Base-by-base conservation (phyloP, 2,888 invertebrate species). In the Peribatodes rhomboidaria region DNA sequence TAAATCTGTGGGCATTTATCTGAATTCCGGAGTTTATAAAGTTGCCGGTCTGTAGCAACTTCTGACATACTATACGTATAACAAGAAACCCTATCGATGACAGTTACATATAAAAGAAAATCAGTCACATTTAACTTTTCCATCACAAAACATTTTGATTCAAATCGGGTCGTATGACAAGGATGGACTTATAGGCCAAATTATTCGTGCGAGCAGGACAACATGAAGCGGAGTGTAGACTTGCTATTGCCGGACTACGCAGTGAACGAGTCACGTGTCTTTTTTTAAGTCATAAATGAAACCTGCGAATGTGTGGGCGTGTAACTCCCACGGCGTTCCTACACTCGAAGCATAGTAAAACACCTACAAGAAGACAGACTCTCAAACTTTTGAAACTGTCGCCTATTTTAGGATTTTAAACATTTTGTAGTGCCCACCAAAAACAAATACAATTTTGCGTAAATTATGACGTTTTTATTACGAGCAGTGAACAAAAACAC, bases 301-400 rank as follows among this genome's bases (percentile, higher is more conserved):
- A 49, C 41, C 44, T 22, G 42, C 35, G n/a, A 50, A n/a, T 41
- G n/a, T n/a, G 58, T 63, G 49, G 64, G 64, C 47, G 53, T 47
- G n/a, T 16, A 14, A 14, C 50, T 22, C 53, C 58, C 27, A 56
- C 60, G 18, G 50, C 50, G 50, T 37, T 37, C 35, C 50, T 20
- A 50, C 18, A 18, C 27, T 16, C 20, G 20, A 18, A 50, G 13
- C 18, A 50, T 50, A 35, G 35, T 50, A 13, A 20, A 50, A 50
- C 35, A 35, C 50, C 35, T 16, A 20, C 37, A 11, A 10, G 31
- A 35, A 13, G 9, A 35, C 33, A 0, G 4, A n/a, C 20, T 37
- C 35, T 50, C 50, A 50, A 50, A 20, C 16, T 49, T 35, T 35
- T n/a, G 18, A 4, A 37, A 8, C 35, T 2, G 27, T 1, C 8